These are phyloP conservation scores for Hippocampus guttulatus DNA, from an alignment of 2,113 vertebrate genomes.

Conservation along the genomic window DNA sequence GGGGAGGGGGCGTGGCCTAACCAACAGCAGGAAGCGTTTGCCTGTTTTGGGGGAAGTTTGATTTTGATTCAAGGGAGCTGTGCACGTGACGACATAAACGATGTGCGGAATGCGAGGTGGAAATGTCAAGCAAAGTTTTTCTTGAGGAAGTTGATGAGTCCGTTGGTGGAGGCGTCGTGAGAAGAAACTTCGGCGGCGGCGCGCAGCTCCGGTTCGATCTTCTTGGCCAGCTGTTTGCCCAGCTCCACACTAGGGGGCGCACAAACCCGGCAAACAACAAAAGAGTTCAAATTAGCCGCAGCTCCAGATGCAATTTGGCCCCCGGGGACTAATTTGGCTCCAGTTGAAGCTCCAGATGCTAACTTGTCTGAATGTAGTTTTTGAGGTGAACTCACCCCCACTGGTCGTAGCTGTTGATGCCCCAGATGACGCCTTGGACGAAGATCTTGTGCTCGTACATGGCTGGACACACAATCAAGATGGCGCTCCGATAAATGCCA, in stretches of 20 bases:
- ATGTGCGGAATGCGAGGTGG: not conserved
- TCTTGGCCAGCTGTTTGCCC: conserved; percentile 94
- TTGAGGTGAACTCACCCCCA: conserved; percentile 73
- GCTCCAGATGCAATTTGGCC: too few relatives aligned
- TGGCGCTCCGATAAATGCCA: too few relatives aligned
- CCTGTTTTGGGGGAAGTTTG: not conserved
- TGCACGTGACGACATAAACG: conserved; percentile 12
- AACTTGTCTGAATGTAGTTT: not conserved
- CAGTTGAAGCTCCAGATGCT: too few relatives aligned
- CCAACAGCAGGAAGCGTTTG: not conserved
- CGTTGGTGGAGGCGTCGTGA: conserved; percentile 94
- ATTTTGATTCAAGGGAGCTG: not conserved
- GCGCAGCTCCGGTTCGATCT: conserved; percentile 90
- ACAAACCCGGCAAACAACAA: too few relatives aligned
- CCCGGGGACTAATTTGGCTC: too few relatives aligned
- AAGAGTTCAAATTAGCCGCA: too few relatives aligned
- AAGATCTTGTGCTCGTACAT: conserved; percentile 99
- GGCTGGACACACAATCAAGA: conserved; percentile 65
- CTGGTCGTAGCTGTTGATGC: conserved; percentile 98
- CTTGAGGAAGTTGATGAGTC: conserved; percentile 94
- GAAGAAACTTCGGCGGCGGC: conserved; percentile 75
- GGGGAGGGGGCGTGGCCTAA: not conserved
- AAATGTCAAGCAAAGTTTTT: conserved; percentile 76
- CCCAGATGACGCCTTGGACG: conserved; percentile 92
- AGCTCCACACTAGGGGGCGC: conserved; percentile 81